phyloP scores from a whole-genome alignment of 2,888 invertebrate genomes.

The Podabrus alpinus region DNA sequence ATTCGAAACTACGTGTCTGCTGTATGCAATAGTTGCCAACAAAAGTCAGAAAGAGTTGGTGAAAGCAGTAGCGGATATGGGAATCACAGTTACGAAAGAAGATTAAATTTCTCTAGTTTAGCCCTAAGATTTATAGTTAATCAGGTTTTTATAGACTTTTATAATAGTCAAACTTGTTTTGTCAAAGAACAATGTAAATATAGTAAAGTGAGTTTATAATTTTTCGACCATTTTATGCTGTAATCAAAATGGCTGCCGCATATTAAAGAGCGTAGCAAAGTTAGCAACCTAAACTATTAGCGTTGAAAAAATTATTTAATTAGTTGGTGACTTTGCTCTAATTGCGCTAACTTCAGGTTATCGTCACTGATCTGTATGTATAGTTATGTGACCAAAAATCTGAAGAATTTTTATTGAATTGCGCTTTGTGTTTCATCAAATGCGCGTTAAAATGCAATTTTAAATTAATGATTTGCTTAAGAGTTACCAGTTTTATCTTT shows the following conservation, averaged over 20 bases:
- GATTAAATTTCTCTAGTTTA: neutral
- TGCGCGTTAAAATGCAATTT: neutral
- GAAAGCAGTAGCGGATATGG: neutral
- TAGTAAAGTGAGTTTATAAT: neutral
- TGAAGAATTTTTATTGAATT: no score
- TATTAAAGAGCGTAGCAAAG: neutral
- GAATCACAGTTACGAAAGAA: neutral
- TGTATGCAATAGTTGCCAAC: neutral
- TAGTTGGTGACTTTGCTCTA: no score
- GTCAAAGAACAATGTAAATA: neutral
- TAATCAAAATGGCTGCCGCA: neutral
- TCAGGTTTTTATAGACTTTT: neutral
- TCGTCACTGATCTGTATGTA: no score
- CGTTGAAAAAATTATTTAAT: no score
- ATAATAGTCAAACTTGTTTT: neutral
- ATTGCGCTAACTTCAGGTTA: no score
- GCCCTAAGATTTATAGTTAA: neutral
- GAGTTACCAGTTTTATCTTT: neutral
- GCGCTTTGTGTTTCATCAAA: neutral
- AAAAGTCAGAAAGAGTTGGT: neutral
- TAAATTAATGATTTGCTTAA: neutral
- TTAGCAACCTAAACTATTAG: no score
- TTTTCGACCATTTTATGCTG: neutral
- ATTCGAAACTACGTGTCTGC: neutral
- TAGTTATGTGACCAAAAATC: no score